phyloP scores from a whole-genome alignment of 2,113 vertebrate species.

The Bungarus multicinctus region DNA sequence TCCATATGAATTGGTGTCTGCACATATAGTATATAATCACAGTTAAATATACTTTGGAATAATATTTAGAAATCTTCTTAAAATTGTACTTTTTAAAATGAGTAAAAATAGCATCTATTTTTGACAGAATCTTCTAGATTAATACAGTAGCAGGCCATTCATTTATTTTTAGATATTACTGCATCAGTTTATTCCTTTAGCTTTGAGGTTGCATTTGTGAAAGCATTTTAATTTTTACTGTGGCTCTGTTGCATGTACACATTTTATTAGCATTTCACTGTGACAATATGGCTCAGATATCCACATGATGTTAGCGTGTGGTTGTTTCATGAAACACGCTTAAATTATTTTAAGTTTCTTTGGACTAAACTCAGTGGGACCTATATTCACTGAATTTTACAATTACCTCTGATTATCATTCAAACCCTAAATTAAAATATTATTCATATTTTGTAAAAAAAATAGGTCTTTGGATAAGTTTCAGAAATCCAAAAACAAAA shows the following conservation, averaged over 20 bases:
- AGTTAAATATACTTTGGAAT: neutral
- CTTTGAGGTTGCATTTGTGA: neutral
- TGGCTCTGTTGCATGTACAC: no score
- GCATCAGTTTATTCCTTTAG: neutral
- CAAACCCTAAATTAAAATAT: neutral
- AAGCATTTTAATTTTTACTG: neutral
- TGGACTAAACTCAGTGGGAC: neutral
- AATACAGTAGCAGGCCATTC: neutral
- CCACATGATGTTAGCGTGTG: neutral
- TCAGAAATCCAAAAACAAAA: neutral
- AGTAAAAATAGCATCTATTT: neutral
- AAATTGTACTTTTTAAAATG: neutral
- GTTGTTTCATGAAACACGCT: neutral
- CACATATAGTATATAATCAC: neutral
- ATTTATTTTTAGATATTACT: neutral
- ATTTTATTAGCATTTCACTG: neutral
- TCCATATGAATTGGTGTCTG: neutral
- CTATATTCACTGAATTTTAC: neutral
- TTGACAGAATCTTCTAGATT: neutral
- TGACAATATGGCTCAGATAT: neutral
- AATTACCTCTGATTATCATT: neutral
- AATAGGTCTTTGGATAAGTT: neutral
- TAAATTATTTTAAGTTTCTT: neutral
- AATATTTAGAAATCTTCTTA: neutral
- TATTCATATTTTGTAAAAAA: neutral